Conservation (phyloP, 2,113 vertebrate genomes). For the Microtus ochrogaster region DNA sequence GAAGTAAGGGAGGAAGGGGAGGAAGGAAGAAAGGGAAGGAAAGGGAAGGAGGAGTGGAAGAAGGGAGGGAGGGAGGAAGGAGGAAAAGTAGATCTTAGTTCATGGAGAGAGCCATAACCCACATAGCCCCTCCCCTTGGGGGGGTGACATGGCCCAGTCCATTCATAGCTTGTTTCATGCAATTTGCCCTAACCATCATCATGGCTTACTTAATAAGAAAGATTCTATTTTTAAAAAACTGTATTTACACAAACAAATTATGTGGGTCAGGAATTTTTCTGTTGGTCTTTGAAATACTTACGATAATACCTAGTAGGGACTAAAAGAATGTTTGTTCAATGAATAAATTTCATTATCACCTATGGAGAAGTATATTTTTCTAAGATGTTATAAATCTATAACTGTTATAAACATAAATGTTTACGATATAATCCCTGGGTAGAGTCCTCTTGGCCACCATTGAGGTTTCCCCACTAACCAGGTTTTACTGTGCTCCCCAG, state of each 20-base stretch:
- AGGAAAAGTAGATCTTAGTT: neutral
- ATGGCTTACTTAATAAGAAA: neutral
- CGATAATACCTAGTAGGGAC: neutral
- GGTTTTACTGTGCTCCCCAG: neutral
- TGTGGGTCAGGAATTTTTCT: neutral
- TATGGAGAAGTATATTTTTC: neutral
- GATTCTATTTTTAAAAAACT: neutral
- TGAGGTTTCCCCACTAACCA: fast-evolving
- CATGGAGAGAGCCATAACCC: fast-evolving
- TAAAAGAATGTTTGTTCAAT: neutral
- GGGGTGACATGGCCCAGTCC: neutral
- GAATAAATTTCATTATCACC: neutral
- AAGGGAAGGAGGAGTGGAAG: too few relatives aligned
- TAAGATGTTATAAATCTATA: neutral
- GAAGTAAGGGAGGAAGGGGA: neutral
- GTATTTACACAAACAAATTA: neutral
- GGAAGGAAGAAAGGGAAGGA: neutral
- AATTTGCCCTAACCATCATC: neutral
- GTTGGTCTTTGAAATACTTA: neutral
- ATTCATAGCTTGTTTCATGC: neutral
- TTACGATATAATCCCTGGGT: neutral
- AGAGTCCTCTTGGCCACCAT: neutral
- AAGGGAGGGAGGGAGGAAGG: fast-evolving
- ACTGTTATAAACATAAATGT: neutral
- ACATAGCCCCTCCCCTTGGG: fast-evolving